Percentiles rank a stretch among this genome's conserved stretches.
These are phyloP conservation scores for Polydrusus tereticollis DNA, from an alignment of 2,888 invertebrate species.

Conservation along the genomic window DNA sequence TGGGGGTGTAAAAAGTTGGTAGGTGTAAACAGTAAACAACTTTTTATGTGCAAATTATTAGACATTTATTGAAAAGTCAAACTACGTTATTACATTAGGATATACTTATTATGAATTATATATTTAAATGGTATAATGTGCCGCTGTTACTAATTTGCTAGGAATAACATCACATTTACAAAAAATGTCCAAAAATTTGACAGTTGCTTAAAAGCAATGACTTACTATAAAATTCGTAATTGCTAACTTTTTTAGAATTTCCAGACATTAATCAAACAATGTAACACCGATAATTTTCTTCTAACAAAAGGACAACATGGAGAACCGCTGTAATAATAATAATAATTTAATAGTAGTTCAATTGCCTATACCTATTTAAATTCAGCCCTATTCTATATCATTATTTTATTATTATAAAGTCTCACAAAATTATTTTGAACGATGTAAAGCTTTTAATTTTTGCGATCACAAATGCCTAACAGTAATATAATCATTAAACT, in stretches of 20 bases:
- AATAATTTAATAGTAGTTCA: not conserved
- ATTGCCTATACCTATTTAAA: not conserved
- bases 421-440: not conserved
- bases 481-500: not conserved
- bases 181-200: slow-evolving; percentile 2
- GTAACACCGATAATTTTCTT: not conserved
- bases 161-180: not conserved
- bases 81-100: not conserved
- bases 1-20: not conserved
- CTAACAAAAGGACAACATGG: not conserved
- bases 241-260: not conserved
- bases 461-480: not conserved
- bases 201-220: not conserved
- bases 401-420: not conserved
- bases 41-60: not conserved
- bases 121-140: not conserved
- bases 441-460: not conserved
- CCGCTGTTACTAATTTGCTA: not conserved
- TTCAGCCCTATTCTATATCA: not conserved
- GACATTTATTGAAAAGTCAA: slow-evolving; percentile 6
- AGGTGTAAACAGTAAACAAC: not conserved
- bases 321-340: not conserved
- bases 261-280: slow-evolving; percentile 3
- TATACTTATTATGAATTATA: not conserved
- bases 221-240: not conserved